Conservation (phyloP, 2,888 invertebrate species). For the Xylota sylvarum region DNA sequence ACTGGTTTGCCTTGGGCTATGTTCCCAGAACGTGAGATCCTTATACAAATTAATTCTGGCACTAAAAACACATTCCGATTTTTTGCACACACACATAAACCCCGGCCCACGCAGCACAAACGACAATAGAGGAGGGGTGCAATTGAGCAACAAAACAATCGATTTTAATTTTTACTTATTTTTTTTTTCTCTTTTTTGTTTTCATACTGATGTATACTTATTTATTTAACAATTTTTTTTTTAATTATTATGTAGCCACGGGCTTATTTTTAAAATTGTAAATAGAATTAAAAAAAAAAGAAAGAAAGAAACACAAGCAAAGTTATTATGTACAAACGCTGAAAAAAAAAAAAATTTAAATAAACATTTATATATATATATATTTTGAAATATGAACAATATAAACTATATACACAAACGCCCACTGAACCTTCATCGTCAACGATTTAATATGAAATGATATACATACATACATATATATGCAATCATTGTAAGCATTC, state of each 20-base stretch:
- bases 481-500: conserved; percentile 39
- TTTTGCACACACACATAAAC: conserved; percentile 59
- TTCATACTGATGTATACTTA: conserved; percentile 56
- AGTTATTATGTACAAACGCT: conserved; percentile 64
- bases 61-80: conserved; percentile 69
- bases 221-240: conserved; percentile 64
- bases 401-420: conserved; percentile 38
- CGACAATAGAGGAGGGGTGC: conserved; percentile 16
- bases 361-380: conserved; percentile 27
- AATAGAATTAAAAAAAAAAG: conserved; percentile 50
- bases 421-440: conserved; percentile 67
- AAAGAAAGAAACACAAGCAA: conserved; percentile 16
- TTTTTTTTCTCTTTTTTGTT: conserved; percentile 43
- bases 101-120: conserved; percentile 37
- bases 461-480: conserved; percentile 12
- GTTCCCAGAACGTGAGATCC: conserved; percentile 80
- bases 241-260: conserved; percentile 47
- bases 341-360: conserved; percentile 23
- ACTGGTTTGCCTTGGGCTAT: conserved; percentile 92
- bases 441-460: conserved; percentile 53
- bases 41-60: conserved; percentile 15
- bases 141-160: conserved; percentile 54
- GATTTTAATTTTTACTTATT: conserved; percentile 53
- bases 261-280: conserved; percentile 68
- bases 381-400: conserved; percentile 53